Percentiles rank a stretch among this genome's conserved stretches.
Conservation (phyloP, 1,140 invertebrate species). For the Pinna nobilis region DNA sequence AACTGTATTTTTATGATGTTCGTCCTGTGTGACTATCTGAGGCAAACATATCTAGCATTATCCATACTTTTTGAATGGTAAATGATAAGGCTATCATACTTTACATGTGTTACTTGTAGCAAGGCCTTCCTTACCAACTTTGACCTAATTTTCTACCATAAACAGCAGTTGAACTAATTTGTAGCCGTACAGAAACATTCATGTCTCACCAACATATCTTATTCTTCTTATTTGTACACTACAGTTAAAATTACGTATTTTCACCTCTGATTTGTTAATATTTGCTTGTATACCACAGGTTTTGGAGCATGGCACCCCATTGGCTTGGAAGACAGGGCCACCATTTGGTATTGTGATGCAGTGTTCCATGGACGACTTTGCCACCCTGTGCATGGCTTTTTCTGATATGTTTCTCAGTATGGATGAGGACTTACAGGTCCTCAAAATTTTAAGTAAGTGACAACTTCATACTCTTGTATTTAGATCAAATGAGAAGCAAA, state of each 20-base stretch:
- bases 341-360: constrained; percentile 66
- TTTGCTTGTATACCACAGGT: no score
- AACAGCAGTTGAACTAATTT: no score
- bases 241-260: background rate
- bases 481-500: background rate
- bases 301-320: constrained; percentile 51
- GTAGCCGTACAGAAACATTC: background rate
- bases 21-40: background rate
- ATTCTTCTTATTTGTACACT: background rate
- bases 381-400: constrained; percentile 56
- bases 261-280: background rate
- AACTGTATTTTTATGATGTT: background rate
- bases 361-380: constrained; percentile 56
- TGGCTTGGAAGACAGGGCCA: constrained; percentile 66
- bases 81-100: no score
- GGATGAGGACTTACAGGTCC: constrained; percentile 60
- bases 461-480: background rate
- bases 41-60: no score
- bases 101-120: no score
- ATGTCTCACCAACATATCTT: background rate
- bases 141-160: no score
- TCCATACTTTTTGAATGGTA: no score
- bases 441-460: constrained; percentile 55
- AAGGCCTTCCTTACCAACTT: no score
- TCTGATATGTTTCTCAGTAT: constrained; percentile 55